These are phyloP conservation scores for Cynocephalus volans DNA, from an alignment of 2,113 vertebrate genomes.

Conservation along the genomic window DNA sequence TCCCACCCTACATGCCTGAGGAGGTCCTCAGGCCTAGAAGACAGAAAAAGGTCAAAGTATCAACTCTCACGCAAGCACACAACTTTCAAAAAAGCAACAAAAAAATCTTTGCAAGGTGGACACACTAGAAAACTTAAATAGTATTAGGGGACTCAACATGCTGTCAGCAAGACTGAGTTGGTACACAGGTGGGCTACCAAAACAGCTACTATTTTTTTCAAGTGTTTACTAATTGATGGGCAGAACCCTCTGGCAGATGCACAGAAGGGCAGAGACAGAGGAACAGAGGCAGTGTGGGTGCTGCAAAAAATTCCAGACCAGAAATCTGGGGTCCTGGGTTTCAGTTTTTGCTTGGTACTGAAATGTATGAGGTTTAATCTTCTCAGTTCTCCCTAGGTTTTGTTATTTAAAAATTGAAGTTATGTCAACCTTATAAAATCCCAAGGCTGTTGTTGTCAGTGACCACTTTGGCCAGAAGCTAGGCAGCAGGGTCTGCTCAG, in stretches of 20 bases:
- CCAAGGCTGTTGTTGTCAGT: background rate
- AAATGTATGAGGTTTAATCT: background rate
- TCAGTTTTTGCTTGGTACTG: background rate
- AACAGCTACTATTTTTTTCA: background rate
- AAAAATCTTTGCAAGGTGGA: background rate
- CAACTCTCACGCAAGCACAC: background rate
- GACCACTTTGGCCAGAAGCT: background rate
- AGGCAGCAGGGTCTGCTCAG: background rate
- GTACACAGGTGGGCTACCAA: background rate
- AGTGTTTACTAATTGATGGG: background rate
- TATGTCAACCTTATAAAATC: background rate
- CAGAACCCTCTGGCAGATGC: background rate
- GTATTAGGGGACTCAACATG: background rate
- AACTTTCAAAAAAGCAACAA: background rate
- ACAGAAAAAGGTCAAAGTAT: background rate
- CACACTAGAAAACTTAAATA: background rate
- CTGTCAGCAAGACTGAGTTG: background rate
- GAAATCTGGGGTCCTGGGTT: background rate
- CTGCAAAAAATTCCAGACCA: background rate
- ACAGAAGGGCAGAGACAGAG: background rate
- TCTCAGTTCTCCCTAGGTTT: background rate
- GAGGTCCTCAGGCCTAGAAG: slow-evolving; percentile 17
- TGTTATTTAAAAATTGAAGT: slow-evolving; percentile 48
- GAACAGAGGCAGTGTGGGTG: background rate
- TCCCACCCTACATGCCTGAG: background rate